A percentile compares a stretch with the other conserved stretches of the same genome.
These are phyloP conservation scores for Circaetus gallicus DNA, from an alignment of 2,113 vertebrate genomes.

Conservation along the genomic window DNA sequence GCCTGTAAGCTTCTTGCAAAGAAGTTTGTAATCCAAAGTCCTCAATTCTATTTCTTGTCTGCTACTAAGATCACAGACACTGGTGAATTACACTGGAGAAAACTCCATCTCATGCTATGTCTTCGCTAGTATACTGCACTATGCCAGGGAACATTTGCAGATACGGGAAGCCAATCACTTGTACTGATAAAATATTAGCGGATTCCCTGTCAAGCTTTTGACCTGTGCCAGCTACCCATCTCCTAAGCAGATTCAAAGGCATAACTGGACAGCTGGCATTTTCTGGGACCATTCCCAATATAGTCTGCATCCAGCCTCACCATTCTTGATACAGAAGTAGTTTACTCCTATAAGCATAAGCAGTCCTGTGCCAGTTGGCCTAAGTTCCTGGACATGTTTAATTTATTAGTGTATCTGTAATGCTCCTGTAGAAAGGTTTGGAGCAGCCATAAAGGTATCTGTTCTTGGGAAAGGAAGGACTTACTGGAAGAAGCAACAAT, in stretches of 20 bases:
- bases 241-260: not conserved
- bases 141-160: not conserved
- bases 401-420: not conserved
- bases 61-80: not conserved
- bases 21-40: not conserved
- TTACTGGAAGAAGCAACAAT: not conserved
- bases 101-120: not conserved
- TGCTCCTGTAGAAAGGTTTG: not conserved
- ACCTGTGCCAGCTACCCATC: not conserved
- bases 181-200: not conserved
- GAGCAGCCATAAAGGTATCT: not conserved
- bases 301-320: not conserved
- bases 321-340: not conserved
- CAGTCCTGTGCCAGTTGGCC: not conserved
- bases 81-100: not conserved
- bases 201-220: not conserved
- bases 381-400: not conserved
- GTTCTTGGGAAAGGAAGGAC: not conserved
- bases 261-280: slow-evolving; percentile 22
- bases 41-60: not conserved
- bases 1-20: not conserved
- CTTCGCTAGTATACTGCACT: not conserved
- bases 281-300: slow-evolving; percentile 31
- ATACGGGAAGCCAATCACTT: not conserved
- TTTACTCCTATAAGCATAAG: not conserved